Conservation (phyloP, 2,888 invertebrate species). For the Zhengitettix transpicula region DNA sequence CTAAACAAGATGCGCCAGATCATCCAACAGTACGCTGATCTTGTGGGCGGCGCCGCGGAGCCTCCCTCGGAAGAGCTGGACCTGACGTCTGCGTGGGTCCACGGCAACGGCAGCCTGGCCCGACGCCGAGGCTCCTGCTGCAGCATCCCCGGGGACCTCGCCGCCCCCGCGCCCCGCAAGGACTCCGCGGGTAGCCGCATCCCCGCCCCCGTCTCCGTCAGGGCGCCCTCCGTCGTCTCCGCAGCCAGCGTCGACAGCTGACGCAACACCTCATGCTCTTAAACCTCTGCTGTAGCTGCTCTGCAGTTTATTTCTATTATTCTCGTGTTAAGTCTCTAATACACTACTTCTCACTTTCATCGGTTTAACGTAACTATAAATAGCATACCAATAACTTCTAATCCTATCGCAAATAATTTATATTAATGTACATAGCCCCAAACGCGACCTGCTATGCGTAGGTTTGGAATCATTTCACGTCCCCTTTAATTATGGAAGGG, state of each 20-base stretch:
- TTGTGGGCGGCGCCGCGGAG: constrained; percentile 4
- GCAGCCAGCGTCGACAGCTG: background rate
- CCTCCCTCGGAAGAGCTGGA: constrained; percentile 23
- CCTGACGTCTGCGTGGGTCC: constrained; percentile 55
- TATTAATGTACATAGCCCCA: no score
- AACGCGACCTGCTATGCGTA: no score
- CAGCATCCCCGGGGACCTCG: background rate
- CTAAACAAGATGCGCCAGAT: constrained; percentile 57
- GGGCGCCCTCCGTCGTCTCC: background rate
- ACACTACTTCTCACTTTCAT: no score
- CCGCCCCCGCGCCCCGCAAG: background rate
- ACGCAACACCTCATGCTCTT: background rate
- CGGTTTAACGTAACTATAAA: no score
- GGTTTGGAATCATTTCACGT: no score
- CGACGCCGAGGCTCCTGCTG: background rate
- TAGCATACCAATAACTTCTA: no score
- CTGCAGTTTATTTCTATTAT: no score
- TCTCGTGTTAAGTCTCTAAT: no score
- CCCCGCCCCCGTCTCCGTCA: background rate
- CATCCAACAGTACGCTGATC: constrained; percentile 33
- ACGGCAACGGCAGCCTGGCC: constrained; percentile 38
- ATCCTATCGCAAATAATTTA: no score
- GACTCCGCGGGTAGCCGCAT: background rate
- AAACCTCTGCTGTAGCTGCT: no score
- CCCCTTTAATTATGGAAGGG: no score